Conservation (phyloP, 2,113 vertebrate species). For the Podiceps cristatus region DNA sequence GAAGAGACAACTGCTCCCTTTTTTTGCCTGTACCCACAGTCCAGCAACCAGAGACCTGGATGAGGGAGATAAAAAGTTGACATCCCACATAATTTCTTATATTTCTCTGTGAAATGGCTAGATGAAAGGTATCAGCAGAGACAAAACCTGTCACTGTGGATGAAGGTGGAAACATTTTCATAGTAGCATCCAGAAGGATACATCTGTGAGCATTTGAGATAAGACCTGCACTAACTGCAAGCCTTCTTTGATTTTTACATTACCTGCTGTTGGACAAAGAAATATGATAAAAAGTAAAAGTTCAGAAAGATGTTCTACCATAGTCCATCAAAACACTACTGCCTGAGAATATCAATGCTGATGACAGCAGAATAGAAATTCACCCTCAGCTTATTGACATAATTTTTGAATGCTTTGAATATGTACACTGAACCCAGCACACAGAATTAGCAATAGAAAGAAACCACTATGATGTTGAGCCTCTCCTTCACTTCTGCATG, state of each 20-base stretch:
- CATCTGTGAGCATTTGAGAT: neutral
- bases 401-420: neutral
- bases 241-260: neutral
- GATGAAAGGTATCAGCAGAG: neutral
- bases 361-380: neutral
- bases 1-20: neutral
- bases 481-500: neutral
- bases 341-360: neutral
- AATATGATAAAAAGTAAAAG: neutral
- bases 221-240: neutral
- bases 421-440: neutral
- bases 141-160: neutral
- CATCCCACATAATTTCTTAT: neutral
- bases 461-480: neutral
- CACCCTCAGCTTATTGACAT: neutral
- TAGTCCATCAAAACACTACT: neutral
- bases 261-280: neutral
- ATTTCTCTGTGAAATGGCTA: neutral
- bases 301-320: neutral
- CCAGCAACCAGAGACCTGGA: neutral
- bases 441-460: neutral
- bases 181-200: neutral
- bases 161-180: neutral
- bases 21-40: neutral
- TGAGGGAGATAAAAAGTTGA: neutral